Percentiles rank a stretch among this genome's conserved stretches.
Evolutionary conservation across 2,113 vertebrate genomes (phyloP).

Genomic region (Tautogolabrus adspersus): DNA sequence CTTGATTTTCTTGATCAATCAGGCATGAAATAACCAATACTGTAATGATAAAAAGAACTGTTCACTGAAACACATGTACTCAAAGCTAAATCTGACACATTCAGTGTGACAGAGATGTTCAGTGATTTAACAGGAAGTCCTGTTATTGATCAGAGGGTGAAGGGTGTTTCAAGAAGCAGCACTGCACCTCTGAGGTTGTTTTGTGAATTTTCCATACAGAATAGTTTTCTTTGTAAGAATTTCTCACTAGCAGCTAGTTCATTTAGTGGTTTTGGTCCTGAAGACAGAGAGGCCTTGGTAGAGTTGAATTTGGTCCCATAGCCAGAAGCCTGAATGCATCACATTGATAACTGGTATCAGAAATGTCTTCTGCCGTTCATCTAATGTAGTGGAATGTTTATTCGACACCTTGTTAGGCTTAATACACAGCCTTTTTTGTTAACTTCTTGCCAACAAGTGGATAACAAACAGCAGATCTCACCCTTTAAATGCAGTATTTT

Average conservation of each 20-base stretch:
- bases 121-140: conserved; percentile 30
- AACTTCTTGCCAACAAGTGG: not conserved
- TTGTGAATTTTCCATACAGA: conserved; percentile 24
- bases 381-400: conserved; percentile 46
- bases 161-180: conserved; percentile 13
- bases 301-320: conserved; percentile 66
- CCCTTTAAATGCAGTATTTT: conserved; percentile 20
- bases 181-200: conserved; percentile 27
- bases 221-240: conserved; percentile 21
- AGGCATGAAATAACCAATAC: conserved; percentile 75
- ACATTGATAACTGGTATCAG: conserved; percentile 6
- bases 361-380: conserved; percentile 32
- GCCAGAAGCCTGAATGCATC: conserved; percentile 47
- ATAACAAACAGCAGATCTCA: conserved; percentile 9
- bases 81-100: conserved; percentile 38
- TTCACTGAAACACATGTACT: conserved; percentile 38
- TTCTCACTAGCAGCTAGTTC: conserved; percentile 66
- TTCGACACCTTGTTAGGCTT: not conserved
- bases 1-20: conserved; percentile 74
- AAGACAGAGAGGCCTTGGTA: conserved; percentile 35
- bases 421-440: not conserved
- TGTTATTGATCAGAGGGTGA: conserved; percentile 16
- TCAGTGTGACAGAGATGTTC: conserved; percentile 16
- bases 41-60: conserved; percentile 63
- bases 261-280: conserved; percentile 73